Percentiles rank a stretch among this genome's conserved stretches.
These are phyloP conservation scores for Andrena dorsata DNA, from an alignment of 2,888 invertebrate species.

Conservation along the genomic window DNA sequence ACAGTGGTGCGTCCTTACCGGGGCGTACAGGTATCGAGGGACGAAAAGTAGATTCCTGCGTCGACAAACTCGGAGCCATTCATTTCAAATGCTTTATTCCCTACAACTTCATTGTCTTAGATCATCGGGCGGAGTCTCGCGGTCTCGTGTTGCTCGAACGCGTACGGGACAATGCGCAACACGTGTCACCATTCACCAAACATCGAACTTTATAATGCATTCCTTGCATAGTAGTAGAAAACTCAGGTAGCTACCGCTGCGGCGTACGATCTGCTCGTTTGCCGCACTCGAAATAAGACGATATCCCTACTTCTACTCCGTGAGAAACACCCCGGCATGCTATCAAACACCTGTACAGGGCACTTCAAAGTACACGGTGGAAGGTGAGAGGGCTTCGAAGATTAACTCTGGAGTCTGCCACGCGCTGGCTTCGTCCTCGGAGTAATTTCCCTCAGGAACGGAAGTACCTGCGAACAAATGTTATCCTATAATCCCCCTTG, in stretches of 20 bases:
- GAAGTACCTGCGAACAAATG: no score
- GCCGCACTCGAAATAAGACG: neutral
- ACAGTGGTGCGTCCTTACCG: no score
- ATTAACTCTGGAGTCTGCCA: no score
- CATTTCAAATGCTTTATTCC: no score
- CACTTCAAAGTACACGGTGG: neutral
- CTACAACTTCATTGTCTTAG: no score
- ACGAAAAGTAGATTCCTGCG: no score
- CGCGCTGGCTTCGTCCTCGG: no score
- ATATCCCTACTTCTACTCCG: neutral
- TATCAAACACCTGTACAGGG: neutral
- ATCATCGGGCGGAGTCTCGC: neutral
- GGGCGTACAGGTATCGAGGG: no score
- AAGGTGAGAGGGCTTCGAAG: neutral
- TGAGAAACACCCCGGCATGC: neutral
- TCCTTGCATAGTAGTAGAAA: neutral
- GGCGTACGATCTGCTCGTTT: neutral
- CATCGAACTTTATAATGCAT: slow-evolving; percentile 20
- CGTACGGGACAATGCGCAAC: neutral
- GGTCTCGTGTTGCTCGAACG: neutral
- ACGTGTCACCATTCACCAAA: slow-evolving; percentile 3
- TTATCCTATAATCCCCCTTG: neutral
- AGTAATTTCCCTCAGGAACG: no score
- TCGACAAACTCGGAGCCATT: no score
- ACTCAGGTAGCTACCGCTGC: no score